Conservation (phyloP, 2,113 vertebrate genomes). For the Paraplagusia blochii region DNA sequence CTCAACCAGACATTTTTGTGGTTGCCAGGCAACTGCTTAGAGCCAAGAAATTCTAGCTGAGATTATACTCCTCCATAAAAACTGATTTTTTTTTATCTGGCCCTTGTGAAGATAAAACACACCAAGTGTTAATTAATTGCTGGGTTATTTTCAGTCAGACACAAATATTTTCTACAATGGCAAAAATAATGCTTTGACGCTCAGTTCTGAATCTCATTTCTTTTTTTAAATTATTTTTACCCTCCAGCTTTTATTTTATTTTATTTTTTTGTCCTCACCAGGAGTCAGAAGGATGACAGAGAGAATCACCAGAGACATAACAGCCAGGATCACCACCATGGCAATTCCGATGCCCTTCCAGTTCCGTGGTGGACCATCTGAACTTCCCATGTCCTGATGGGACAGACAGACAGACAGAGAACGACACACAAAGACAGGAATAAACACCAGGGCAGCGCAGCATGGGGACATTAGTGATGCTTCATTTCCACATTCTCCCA, state of each 20-base stretch:
- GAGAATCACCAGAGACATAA: slow-evolving; percentile 79
- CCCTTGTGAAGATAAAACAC: background rate
- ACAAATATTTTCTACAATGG: background rate
- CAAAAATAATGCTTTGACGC: background rate
- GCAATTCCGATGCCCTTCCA: slow-evolving; percentile 84
- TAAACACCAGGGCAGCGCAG: slow-evolving; percentile 31
- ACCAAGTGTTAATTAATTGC: background rate
- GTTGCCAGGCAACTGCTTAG: slow-evolving; percentile 44
- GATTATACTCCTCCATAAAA: slow-evolving; percentile 10
- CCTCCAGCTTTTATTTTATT: background rate
- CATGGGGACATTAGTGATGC: slow-evolving; percentile 63
- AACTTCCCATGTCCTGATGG: slow-evolving; percentile 72
- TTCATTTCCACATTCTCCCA: slow-evolving; percentile 62
- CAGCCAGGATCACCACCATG: slow-evolving; percentile 78
- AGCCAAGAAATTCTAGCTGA: slow-evolving; percentile 6
- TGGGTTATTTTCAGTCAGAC: background rate
- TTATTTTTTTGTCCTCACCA: slow-evolving; percentile 59
- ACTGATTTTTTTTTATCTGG: background rate
- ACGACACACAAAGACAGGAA: slow-evolving; percentile 27
- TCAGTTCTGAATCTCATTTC: background rate
- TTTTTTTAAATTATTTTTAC: slow-evolving; percentile 6
- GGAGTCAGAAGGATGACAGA: slow-evolving; percentile 78
- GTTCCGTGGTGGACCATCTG: slow-evolving; percentile 76
- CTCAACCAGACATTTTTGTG: slow-evolving; percentile 3
- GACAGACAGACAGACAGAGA: slow-evolving; percentile 8